Conservation (phyloP, 2,888 invertebrate species). For the Dasypolia templi region DNA sequence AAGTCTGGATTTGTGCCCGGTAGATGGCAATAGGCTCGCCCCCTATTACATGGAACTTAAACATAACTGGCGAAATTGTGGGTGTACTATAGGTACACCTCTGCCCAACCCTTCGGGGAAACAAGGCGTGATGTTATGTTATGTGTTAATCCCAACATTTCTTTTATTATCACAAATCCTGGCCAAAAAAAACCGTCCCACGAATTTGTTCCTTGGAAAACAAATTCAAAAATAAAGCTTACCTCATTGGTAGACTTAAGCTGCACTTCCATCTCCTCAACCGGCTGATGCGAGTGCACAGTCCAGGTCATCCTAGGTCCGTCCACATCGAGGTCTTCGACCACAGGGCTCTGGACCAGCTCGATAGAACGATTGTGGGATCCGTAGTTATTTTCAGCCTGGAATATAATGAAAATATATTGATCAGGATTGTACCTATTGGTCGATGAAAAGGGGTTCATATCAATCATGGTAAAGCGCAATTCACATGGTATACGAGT, state of each 20-base stretch:
- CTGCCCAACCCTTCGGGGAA: too few relatives aligned
- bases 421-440: not conserved
- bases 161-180: not conserved
- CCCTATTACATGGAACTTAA: too few relatives aligned
- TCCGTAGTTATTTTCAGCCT: conserved; percentile 82
- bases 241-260: conserved; percentile 71
- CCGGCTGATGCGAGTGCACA: conserved; percentile 81
- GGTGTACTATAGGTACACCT: too few relatives aligned
- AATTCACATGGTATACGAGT: not conserved
- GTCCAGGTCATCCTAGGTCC: conserved; percentile 78
- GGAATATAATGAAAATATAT: conserved; percentile 51
- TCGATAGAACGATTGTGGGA: conserved; percentile 82
- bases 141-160: not conserved
- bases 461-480: not conserved
- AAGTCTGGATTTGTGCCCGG: too few relatives aligned
- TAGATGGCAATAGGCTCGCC: too few relatives aligned
- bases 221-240: conserved; percentile 32
- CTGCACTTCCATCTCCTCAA: conserved; percentile 78
- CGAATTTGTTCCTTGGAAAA: not conserved
- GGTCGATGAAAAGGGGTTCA: not conserved
- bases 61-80: too few relatives aligned
- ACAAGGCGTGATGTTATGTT: too few relatives aligned
- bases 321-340: conserved; percentile 75
- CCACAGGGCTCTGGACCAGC: conserved; percentile 81
- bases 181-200: not conserved